phyloP scores from a whole-genome alignment of 2,113 vertebrate species.

The Nymphicus hollandicus region DNA sequence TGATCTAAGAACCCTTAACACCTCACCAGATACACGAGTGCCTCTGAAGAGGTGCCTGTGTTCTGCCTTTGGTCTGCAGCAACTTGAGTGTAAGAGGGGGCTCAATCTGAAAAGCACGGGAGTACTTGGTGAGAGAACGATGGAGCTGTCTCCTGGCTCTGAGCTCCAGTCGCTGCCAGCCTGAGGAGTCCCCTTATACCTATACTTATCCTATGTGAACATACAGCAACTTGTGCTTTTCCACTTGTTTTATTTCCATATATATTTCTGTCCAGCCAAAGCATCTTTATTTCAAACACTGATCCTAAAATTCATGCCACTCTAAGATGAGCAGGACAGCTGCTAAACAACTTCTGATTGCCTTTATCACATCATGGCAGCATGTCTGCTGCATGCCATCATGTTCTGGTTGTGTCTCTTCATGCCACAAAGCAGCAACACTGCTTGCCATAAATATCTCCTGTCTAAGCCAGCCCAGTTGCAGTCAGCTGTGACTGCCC shows the following conservation, averaged over 20 bases:
- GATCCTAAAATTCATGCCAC: background rate
- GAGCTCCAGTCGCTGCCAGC: background rate
- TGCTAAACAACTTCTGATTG: background rate
- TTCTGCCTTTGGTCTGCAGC: background rate
- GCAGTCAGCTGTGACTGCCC: background rate
- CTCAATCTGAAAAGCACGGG: background rate
- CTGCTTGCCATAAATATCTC: background rate
- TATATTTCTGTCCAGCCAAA: background rate
- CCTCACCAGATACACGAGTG: background rate
- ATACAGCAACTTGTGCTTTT: background rate
- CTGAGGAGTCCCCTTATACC: background rate
- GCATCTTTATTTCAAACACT: background rate
- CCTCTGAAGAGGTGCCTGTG: background rate
- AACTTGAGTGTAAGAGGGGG: background rate
- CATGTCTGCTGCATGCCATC: accelerated
- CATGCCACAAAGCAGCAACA: background rate
- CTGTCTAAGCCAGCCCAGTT: background rate
- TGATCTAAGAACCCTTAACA: background rate
- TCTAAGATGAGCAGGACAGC: background rate
- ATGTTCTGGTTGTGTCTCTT: accelerated
- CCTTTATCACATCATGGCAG: background rate
- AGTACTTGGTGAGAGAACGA: accelerated
- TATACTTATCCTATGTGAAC: too few species aligned
- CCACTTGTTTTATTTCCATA: background rate
- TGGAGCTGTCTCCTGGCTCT: background rate